These are phyloP conservation scores for Valencia hispanica DNA, from an alignment of 2,797 vertebrate species.

Conservation along the genomic window DNA sequence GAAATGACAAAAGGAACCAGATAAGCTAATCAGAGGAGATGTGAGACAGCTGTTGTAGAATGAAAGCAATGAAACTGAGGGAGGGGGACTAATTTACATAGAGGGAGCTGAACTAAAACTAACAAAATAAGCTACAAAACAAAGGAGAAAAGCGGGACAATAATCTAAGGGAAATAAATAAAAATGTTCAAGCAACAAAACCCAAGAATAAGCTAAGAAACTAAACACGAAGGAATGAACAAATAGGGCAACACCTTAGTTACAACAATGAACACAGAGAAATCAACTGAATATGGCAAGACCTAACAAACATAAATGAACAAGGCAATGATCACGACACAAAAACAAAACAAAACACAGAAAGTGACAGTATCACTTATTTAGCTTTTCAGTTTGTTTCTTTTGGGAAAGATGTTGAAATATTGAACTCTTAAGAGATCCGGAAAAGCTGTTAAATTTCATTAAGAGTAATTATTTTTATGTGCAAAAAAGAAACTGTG, in stretches of 20 bases:
- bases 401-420: neutral
- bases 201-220: neutral
- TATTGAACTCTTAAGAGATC: neutral
- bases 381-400: neutral
- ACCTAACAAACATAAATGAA: neutral
- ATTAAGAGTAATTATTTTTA: neutral
- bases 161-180: too few relatives aligned
- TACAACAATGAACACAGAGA: neutral
- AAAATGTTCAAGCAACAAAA: too few relatives aligned
- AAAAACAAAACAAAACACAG: neutral
- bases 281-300: neutral
- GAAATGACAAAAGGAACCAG: too few relatives aligned
- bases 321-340: neutral
- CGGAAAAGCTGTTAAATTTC: too few relatives aligned
- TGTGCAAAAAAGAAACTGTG: neutral
- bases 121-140: too few relatives aligned
- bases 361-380: neutral
- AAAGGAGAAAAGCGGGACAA: too few relatives aligned
- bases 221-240: neutral
- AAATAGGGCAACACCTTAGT: neutral
- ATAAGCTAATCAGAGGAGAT: too few relatives aligned
- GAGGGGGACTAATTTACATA: too few relatives aligned
- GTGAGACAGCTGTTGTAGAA: too few relatives aligned
- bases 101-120: too few relatives aligned
- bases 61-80: too few relatives aligned